These are phyloP conservation scores for Daubentonia madagascariensis DNA, from an alignment of 2,113 vertebrate species.

Conservation along the genomic window DNA sequence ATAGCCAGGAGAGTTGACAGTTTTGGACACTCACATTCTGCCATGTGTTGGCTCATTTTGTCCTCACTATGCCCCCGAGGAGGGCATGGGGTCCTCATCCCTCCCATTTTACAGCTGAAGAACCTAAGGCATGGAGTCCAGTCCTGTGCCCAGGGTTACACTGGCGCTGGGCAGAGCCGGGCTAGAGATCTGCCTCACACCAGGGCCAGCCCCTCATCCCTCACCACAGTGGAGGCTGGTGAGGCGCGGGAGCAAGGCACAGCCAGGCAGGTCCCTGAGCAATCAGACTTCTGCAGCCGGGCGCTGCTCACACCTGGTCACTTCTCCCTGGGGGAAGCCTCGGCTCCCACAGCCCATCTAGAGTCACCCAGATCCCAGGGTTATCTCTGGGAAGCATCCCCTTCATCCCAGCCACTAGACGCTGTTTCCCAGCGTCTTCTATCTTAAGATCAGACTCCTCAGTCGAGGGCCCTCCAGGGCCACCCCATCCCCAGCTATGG, in stretches of 20 bases:
- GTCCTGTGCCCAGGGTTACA: background rate
- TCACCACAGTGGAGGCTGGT: background rate
- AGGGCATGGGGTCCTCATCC: fast-evolving
- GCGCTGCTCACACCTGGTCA: background rate
- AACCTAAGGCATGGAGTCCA: background rate
- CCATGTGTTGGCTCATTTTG: fast-evolving
- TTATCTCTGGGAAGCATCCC: background rate
- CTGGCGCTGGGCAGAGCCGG: background rate
- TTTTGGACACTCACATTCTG: background rate
- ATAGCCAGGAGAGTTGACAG: fast-evolving
- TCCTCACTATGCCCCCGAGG: fast-evolving
- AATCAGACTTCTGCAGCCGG: fast-evolving
- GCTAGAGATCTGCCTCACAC: background rate
- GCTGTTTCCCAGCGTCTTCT: background rate
- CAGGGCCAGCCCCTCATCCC: background rate
- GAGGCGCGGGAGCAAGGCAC: background rate
- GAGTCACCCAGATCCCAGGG: fast-evolving
- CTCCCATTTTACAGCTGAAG: background rate
- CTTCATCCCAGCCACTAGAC: background rate
- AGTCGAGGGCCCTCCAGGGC: background rate
- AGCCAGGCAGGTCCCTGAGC: background rate
- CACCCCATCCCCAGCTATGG: fast-evolving
- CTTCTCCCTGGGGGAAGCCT: background rate
- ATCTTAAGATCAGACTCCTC: background rate
- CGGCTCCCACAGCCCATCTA: background rate